Evolutionary conservation across 2,797 vertebrate genomes (phyloP), one percentile per base, ranked within the genome.

Genomic region (Xiphophorus birchmanni): DNA sequence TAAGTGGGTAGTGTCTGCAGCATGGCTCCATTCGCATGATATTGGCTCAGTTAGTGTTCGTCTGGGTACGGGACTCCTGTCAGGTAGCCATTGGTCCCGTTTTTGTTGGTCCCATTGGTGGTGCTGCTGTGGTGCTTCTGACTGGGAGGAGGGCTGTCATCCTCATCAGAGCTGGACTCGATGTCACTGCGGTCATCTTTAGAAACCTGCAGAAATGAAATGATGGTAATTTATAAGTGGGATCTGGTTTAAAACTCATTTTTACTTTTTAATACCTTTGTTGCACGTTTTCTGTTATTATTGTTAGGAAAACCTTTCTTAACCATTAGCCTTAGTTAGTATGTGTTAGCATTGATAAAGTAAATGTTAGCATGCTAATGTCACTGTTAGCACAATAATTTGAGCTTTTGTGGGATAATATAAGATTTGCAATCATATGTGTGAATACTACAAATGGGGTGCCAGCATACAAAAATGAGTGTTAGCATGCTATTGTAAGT

Each of bases 111-210:
- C 60, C 97, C 96, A 0, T 97, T 97, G 80, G 97, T 96, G 85
- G 94, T 82, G 44, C 94, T 97, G 89, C 90, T 96, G 89, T 98
- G 97, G 2, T 88, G 89, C 88, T 93, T 97, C 91, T 97, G 97
- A 88, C 93, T 92, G 76, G 95, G 86, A 60, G 95, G 94, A 42
- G 92, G 92, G n/a, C 96, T 94, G 84, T 97, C 96, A 5, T 99
- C 99, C 87, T 99, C 99, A 50, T 99, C 98, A 77, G 98, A 99
- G 94, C 98, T 98, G 81, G 97, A 99, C 94, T 99, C 98, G 21
- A 99, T 95, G 83, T 99, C 98, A 78, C 97, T 99, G 88, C 97
- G 96, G 90, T 97, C 96, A 84, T 99, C 98, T 93, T 98, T 99
- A 87, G 97, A 96, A 87, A 98, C 97, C 99, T 99, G 94, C 0